These are phyloP conservation scores for Anarrhichthys ocellatus DNA, from an alignment of 2,113 vertebrate genomes.

Conservation along the genomic window DNA sequence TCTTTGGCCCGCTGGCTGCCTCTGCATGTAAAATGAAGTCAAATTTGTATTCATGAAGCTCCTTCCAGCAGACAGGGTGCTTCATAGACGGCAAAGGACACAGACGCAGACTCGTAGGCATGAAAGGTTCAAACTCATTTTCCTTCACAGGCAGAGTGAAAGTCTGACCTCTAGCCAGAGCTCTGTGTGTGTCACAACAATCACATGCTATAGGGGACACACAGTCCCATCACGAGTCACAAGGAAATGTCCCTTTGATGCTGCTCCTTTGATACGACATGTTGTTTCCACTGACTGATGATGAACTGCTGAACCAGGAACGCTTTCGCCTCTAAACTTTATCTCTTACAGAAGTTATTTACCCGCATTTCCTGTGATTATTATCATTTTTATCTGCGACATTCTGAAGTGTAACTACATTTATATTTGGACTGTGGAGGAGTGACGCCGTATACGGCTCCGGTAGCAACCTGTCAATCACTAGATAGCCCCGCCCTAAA, in stretches of 20 bases:
- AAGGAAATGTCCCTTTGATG: constrained; percentile 17
- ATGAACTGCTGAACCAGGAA: background rate
- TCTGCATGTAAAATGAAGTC: constrained; percentile 33
- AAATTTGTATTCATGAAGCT: constrained; percentile 38
- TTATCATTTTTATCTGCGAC: too few species aligned
- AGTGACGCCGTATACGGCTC: too few species aligned
- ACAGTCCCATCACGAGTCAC: background rate
- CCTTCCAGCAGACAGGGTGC: constrained; percentile 14
- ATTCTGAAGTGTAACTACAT: too few species aligned
- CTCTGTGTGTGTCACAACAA: constrained; percentile 9
- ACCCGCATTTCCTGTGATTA: background rate
- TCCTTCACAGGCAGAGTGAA: background rate
- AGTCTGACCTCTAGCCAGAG: background rate
- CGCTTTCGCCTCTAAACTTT: background rate
- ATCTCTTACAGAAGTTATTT: too few species aligned
- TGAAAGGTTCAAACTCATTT: constrained; percentile 27
- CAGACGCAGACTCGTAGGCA: background rate
- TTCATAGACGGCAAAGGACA: constrained; percentile 35
- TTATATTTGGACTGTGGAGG: too few species aligned
- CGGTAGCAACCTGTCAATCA: too few species aligned
- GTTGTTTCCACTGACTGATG: constrained; percentile 22
- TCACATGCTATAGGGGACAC: constrained; percentile 15
- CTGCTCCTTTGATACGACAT: constrained; percentile 5
- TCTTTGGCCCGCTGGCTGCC: background rate
- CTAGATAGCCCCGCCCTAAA: too few species aligned